Percentiles rank a stretch among this genome's conserved stretches.
These are phyloP conservation scores for Osmerus mordax DNA, from an alignment of 2,113 vertebrate genomes.

Conservation along the genomic window DNA sequence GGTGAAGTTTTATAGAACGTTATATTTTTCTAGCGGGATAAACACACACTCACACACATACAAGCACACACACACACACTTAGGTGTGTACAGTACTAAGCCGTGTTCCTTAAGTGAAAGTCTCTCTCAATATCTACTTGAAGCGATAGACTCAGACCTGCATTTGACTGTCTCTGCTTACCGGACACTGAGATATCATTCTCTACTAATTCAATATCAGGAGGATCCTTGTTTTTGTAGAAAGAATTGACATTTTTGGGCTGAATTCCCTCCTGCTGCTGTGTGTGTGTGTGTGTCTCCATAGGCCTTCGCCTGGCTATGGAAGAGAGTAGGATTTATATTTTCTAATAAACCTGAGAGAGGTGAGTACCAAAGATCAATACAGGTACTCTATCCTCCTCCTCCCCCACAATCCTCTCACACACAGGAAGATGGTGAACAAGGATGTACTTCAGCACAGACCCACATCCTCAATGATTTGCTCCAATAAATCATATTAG, in stretches of 20 bases:
- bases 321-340: slow-evolving; percentile 37
- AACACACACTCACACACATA: slow-evolving; percentile 19
- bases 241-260: slow-evolving; percentile 27
- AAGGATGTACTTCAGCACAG: not conserved
- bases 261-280: slow-evolving; percentile 12
- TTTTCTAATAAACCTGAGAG: slow-evolving; percentile 36
- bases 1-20: slow-evolving; percentile 41
- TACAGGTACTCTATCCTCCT: slow-evolving; percentile 21
- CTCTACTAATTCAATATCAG: slow-evolving; percentile 43
- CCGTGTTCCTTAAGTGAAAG: no score
- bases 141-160: slow-evolving; percentile 36
- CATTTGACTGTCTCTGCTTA: slow-evolving; percentile 53
- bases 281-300: not conserved
- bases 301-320: slow-evolving; percentile 6
- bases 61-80: slow-evolving; percentile 24
- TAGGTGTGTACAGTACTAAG: not conserved
- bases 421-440: not conserved
- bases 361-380: slow-evolving; percentile 29
- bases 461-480: slow-evolving; percentile 12
- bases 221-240: slow-evolving; percentile 25
- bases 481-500: not conserved
- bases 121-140: slow-evolving; percentile 42
- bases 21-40: slow-evolving; percentile 33
- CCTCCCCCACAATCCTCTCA: not conserved
- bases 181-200: slow-evolving; percentile 43